Conservation (phyloP, 2,113 vertebrate species). For the Clarias batrachus region DNA sequence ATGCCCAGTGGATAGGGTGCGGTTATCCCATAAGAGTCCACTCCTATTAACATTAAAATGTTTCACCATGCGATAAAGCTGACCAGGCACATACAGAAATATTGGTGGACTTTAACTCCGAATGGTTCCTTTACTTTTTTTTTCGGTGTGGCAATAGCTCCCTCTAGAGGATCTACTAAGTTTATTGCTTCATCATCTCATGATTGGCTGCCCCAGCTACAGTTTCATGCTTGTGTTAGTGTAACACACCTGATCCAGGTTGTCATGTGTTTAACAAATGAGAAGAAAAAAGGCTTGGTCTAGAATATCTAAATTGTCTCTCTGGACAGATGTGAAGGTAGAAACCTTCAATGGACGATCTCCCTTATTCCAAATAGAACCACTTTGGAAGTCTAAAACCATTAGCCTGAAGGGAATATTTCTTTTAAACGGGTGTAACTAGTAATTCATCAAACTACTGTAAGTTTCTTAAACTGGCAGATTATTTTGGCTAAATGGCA, state of each 20-base stretch:
- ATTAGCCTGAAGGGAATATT: neutral
- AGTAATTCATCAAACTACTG: neutral
- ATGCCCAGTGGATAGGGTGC: neutral
- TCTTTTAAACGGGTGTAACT: neutral
- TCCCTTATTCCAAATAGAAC: neutral
- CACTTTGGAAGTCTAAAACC: neutral
- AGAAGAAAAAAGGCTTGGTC: neutral
- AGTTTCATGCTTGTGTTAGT: neutral
- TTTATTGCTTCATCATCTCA: neutral
- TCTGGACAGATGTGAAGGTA: neutral
- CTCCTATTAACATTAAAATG: neutral
- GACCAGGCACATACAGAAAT: neutral
- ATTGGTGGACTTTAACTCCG: neutral
- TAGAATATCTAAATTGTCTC: neutral
- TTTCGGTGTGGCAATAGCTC: slow-evolving; percentile 43
- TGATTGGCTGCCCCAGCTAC: neutral
- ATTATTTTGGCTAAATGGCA: neutral
- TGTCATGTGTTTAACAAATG: neutral
- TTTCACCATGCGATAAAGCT: neutral
- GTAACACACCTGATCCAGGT: neutral
- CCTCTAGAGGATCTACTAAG: slow-evolving; percentile 36
- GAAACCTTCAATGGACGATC: neutral
- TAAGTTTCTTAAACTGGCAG: neutral
- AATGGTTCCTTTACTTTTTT: neutral
- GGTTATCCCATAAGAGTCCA: neutral